These are phyloP conservation scores for Stegophylla sp. DNA, from an alignment of 2,888 invertebrate genomes.

Conservation along the genomic window DNA sequence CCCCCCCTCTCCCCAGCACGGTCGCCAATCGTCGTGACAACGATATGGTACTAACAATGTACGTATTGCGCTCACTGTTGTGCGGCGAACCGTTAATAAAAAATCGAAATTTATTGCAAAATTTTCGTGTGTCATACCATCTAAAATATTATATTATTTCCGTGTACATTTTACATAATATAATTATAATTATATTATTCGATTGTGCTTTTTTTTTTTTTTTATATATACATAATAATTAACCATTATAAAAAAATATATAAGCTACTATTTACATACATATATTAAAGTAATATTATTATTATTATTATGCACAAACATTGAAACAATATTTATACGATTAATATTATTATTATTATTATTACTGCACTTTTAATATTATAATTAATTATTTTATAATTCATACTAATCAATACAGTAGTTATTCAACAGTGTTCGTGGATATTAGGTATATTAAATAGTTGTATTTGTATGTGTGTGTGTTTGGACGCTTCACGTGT, in stretches of 20 bases:
- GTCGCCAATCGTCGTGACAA: neutral
- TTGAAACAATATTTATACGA: neutral
- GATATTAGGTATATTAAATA: conserved; percentile 9
- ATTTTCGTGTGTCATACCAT: no score
- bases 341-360: neutral
- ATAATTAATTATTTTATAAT: conserved; percentile 4
- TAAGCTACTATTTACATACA: neutral
- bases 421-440: no score
- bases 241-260: neutral
- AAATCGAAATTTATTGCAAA: neutral
- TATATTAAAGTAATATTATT: no score
- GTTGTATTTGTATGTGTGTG: neutral
- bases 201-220: conserved; percentile 4
- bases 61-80: neutral
- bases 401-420: neutral
- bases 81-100: neutral
- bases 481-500: neutral
- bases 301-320: conserved; percentile 19
- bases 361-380: conserved; percentile 21
- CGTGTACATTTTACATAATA: conserved; percentile 5
- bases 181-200: neutral
- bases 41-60: no score
- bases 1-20: neutral
- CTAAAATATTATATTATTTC: no score
- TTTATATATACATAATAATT: conserved; percentile 6